A percentile compares a stretch with the other conserved stretches of the same genome.
phyloP scores from a whole-genome alignment of 1,140 invertebrate genomes.

The roundworm (Caenorhabditis elegans) region WBcel235 BX284602.5:9123001-9123500 shows the following conservation, averaged over 20 bases:
- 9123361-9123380: not conserved
- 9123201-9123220: too few relatives aligned
- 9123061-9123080: too few relatives aligned
- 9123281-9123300: not conserved
- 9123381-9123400: slow-evolving; percentile 1
- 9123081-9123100: too few relatives aligned
- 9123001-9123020: too few relatives aligned
- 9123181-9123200: too few relatives aligned
- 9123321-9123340: not conserved
- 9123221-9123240: too few relatives aligned
- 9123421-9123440: slow-evolving; percentile 18
- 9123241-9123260: not conserved
- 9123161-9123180: too few relatives aligned
- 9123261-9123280: not conserved
- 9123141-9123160: too few relatives aligned
- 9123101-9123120: too few relatives aligned
- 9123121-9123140: too few relatives aligned
- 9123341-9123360: not conserved
- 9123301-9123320: not conserved
- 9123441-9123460: not conserved
- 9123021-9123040: too few relatives aligned
- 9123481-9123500: not conserved
- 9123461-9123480: not conserved
- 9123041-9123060: too few relatives aligned
- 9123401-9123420: slow-evolving; percentile 20